phyloP scores from a whole-genome alignment of 2,113 vertebrate species.

The Neolamprologus longior region DNA sequence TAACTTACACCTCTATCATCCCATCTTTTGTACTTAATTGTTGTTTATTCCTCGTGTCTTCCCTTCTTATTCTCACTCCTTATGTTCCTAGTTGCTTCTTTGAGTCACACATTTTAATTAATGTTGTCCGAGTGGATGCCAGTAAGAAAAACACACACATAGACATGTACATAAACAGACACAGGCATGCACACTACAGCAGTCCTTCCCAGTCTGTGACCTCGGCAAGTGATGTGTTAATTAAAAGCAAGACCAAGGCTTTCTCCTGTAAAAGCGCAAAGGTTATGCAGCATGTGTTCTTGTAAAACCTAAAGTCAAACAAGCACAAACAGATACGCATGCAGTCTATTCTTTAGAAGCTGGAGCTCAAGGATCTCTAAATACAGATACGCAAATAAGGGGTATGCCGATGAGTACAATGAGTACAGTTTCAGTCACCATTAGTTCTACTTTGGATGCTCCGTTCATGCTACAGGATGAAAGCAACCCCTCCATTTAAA shows the following conservation, averaged over 20 bases:
- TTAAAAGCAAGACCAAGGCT: constrained; percentile 34
- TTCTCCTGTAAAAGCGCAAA: constrained; percentile 28
- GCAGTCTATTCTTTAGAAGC: neutral
- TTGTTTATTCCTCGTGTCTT: neutral
- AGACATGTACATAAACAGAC: neutral
- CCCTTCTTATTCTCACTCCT: neutral
- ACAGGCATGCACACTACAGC: neutral
- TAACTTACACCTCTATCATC: neutral
- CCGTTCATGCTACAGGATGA: neutral
- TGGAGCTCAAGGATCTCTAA: neutral
- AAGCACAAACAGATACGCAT: neutral
- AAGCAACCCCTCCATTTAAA: neutral
- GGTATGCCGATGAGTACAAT: neutral
- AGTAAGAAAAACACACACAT: neutral
- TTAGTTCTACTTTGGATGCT: neutral
- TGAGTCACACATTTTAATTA: constrained; percentile 64
- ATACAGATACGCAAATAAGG: neutral
- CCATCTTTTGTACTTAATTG: neutral
- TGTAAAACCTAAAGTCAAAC: neutral
- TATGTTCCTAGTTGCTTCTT: constrained; percentile 15
- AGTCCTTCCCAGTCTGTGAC: constrained; percentile 17
- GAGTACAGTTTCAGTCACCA: neutral
- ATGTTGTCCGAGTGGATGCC: constrained; percentile 9
- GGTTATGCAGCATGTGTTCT: constrained; percentile 6
- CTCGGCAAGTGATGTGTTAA: constrained; percentile 47